These are phyloP conservation scores for Chrysemys picta DNA, from an alignment of 2,113 vertebrate genomes.

Conservation along the genomic window DNA sequence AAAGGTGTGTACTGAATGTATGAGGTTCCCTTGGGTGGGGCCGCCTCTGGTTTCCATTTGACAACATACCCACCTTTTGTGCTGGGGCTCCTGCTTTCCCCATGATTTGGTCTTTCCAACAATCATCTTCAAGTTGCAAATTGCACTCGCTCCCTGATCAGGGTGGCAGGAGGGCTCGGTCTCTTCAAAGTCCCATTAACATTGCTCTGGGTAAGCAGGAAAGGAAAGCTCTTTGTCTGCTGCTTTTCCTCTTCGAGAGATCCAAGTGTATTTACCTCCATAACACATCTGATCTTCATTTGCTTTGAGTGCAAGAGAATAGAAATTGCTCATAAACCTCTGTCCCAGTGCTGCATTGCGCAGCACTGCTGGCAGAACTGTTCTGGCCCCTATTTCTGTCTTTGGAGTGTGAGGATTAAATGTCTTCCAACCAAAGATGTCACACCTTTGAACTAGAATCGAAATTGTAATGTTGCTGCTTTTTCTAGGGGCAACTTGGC, in stretches of 20 bases:
- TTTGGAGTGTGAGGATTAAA: neutral
- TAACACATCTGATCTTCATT: neutral
- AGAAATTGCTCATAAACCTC: neutral
- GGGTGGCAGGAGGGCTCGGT: neutral
- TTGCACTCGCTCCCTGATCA: neutral
- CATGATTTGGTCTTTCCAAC: neutral
- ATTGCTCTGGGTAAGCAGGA: neutral
- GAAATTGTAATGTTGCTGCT: neutral
- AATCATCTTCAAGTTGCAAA: neutral
- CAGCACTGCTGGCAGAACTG: too few species aligned
- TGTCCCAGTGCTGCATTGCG: fast-evolving
- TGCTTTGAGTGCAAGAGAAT: neutral
- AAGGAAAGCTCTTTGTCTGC: neutral
- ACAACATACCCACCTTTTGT: fast-evolving
- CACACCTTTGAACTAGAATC: neutral
- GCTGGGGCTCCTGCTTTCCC: neutral
- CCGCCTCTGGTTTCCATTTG: neutral
- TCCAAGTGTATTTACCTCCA: neutral
- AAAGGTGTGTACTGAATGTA: fast-evolving
- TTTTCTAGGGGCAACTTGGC: slow-evolving; percentile 92
- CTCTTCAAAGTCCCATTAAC: neutral
- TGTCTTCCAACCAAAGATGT: neutral
- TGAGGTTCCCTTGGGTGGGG: neutral
- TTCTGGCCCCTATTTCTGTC: neutral
- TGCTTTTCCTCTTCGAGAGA: neutral